Evolutionary conservation across 2,888 invertebrate genomes (phyloP), one percentile per base, ranked within the genome.

Genomic region (Nemotelus nigrinus): DNA sequence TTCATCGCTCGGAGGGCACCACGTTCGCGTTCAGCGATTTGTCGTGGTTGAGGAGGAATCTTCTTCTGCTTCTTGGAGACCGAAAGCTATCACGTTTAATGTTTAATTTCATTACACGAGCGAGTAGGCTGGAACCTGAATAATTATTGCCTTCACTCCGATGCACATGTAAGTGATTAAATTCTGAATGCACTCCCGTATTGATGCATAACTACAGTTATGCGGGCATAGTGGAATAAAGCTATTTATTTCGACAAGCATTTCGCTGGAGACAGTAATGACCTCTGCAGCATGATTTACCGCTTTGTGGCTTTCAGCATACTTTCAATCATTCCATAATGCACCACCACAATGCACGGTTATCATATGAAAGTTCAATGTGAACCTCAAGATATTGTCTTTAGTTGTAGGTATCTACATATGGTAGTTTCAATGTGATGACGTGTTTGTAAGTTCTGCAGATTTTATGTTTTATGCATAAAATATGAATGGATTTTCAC

Each of bases 81-180:
- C 55, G 43, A 3, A 55, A 70, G 70, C 70, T 55, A 70, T 70
- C 70, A 70, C 55, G 70, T 70, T 70, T 70, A 57, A 68, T 68
- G 70, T 55, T 70, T 70, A 50, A 70, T 70, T 70, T 70, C 39
- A 70, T 70, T 53, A 70, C 53, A 53, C 47, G 70, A 47, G 8
- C 65, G 47, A 65, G 47, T 10, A 65, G 45, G 47, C 65, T 65
- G 65, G 8, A 65, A 45, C 65, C 41, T n/a, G 47, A 65, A 65
- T 43, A 65, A 65, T 65, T 65, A 65, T 47, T 25, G 8, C 63
- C 8, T 8, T 65, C 65, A 10, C 65, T 2, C 5, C 63, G 7
- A 4, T 65, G 47, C 8, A 47, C 65, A 45, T 65, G 43, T 5
- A 43, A 65, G 47, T 43, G 47, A 65, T 65, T 65, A 65, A 65